Conservation (phyloP, 2,888 invertebrate species). For the Hyposoter didymator region DNA sequence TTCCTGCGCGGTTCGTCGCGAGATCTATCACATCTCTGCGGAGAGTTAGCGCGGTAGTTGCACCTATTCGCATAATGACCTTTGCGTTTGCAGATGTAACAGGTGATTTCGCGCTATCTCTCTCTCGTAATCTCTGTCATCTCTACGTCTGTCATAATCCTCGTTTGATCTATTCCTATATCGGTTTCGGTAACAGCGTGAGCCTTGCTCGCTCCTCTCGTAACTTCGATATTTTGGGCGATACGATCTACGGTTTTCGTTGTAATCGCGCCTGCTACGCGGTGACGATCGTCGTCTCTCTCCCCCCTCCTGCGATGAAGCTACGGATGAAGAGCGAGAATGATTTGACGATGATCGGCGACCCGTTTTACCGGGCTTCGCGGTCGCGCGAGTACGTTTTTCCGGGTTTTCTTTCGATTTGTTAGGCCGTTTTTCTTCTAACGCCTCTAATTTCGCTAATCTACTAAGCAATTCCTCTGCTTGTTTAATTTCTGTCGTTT, state of each 20-base stretch:
- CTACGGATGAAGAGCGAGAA: constrained; percentile 11
- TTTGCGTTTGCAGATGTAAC: background rate
- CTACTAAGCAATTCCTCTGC: background rate
- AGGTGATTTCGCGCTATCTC: background rate
- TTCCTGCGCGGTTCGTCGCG: background rate
- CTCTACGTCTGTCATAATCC: background rate
- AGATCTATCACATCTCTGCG: background rate
- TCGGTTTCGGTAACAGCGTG: background rate
- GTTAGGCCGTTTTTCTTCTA: background rate
- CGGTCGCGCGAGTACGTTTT: background rate
- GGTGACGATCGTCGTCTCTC: background rate
- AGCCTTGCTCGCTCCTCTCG: background rate
- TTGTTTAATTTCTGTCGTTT: background rate
- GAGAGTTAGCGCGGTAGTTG: background rate
- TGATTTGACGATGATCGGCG: background rate
- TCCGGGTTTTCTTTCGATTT: too few relatives aligned
- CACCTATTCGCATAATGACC: constrained; percentile 27
- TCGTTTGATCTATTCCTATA: background rate
- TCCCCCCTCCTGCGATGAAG: constrained; percentile 40
- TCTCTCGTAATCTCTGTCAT: background rate
- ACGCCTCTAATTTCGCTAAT: background rate
- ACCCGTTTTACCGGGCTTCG: background rate
- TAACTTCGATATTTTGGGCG: background rate
- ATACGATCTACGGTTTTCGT: background rate
- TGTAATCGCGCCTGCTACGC: background rate